Conservation (phyloP, 2,888 invertebrate genomes). For the Lucinisca nassula region DNA sequence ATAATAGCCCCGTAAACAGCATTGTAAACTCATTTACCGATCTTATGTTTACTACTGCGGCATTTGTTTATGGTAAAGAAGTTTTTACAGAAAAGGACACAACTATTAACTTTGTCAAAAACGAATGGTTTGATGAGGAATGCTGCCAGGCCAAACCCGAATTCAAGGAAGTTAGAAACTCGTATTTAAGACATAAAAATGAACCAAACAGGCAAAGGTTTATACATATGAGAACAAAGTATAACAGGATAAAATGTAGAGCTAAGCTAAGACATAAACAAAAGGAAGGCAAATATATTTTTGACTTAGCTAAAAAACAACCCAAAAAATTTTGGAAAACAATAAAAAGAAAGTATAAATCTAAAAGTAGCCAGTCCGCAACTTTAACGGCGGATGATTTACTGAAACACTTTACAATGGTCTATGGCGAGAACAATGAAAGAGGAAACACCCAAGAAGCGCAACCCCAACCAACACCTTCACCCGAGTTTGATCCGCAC, state of each 20-base stretch:
- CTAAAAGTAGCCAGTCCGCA: not conserved
- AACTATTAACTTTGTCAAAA: too few relatives aligned
- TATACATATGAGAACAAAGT: not conserved
- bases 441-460: too few relatives aligned
- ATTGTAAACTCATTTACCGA: too few relatives aligned
- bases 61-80: too few relatives aligned
- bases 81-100: too few relatives aligned
- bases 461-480: too few relatives aligned
- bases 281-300: not conserved
- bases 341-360: slow-evolving; percentile 4
- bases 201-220: not conserved
- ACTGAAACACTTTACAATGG: slow-evolving; percentile 2
- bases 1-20: not conserved
- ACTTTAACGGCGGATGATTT: not conserved
- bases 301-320: slow-evolving; percentile 1
- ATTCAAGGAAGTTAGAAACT: slow-evolving; percentile 24
- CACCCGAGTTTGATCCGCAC: too few relatives aligned
- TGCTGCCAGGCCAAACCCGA: not conserved
- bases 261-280: not conserved
- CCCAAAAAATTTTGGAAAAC: slow-evolving; percentile 21
- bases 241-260: slow-evolving; percentile 11
- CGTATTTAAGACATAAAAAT: slow-evolving; percentile 20
- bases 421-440: not conserved
- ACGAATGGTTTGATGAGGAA: too few relatives aligned
- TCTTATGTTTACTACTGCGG: too few relatives aligned